Conservation (phyloP, 2,113 vertebrate species). For the Aspiorhynchus laticeps region DNA sequence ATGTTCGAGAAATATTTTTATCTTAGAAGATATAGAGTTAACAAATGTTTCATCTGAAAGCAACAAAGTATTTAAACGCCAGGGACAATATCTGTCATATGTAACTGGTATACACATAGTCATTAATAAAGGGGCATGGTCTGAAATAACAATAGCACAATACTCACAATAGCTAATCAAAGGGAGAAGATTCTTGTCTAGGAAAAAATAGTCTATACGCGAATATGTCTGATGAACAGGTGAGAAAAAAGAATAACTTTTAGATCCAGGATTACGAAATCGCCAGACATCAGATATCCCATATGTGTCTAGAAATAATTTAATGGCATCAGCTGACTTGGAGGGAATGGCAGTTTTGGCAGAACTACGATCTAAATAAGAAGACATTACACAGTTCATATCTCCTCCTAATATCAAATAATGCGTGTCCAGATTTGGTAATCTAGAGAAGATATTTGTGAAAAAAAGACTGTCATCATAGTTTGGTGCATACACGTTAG, state of each 20-base stretch:
- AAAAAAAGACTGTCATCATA: constrained; percentile 30
- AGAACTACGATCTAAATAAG: background rate
- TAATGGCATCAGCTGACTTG: constrained; percentile 8
- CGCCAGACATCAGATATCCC: constrained; percentile 22
- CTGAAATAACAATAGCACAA: background rate
- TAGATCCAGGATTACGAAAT: constrained; percentile 24
- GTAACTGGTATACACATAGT: background rate
- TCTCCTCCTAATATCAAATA: constrained; percentile 29
- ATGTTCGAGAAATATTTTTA: constrained; percentile 13
- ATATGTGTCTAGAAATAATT: constrained; percentile 29
- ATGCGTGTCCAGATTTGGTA: constrained; percentile 43
- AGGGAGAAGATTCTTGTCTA: background rate
- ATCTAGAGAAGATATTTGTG: background rate
- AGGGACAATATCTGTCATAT: constrained; percentile 5
- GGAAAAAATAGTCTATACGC: constrained; percentile 6
- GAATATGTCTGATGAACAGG: constrained; percentile 31
- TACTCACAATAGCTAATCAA: background rate
- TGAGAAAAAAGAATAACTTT: constrained; percentile 26
- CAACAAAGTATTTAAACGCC: constrained; percentile 20
- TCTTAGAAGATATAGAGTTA: constrained; percentile 21
- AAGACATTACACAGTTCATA: constrained; percentile 25
- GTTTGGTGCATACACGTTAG: constrained; percentile 24
- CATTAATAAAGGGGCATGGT: too few relatives aligned
- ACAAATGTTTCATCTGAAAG: constrained; percentile 22
- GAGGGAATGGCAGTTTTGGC: background rate